A percentile compares a stretch with the other conserved stretches of the same genome.
phyloP scores from a whole-genome alignment of 2,113 vertebrate species.

The Cygnus atratus region DNA sequence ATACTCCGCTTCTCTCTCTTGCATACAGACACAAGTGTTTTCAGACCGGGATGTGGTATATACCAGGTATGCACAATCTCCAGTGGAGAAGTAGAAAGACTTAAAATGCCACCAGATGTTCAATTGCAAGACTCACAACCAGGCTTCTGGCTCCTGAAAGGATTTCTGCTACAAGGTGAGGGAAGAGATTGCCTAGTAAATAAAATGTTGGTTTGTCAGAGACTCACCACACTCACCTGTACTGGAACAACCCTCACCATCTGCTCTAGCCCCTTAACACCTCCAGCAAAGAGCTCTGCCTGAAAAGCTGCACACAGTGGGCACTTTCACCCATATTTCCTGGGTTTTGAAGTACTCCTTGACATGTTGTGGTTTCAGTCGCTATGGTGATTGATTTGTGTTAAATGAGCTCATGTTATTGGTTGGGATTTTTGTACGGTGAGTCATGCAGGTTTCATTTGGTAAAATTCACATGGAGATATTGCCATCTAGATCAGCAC shows the following conservation, averaged over 20 bases:
- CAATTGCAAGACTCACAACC: background rate
- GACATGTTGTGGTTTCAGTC: conserved; percentile 25
- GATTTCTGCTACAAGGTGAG: background rate
- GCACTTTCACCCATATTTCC: conserved; percentile 42
- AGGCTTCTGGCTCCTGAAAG: background rate
- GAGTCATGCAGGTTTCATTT: conserved; percentile 45
- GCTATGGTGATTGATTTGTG: conserved; percentile 49
- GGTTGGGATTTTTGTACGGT: conserved; percentile 57
- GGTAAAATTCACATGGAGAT: conserved; percentile 37
- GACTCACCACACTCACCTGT: background rate
- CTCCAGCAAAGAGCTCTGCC: background rate
- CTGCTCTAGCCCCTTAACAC: background rate
- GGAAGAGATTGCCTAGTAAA: background rate
- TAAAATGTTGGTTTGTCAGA: background rate
- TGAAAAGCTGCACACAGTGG: background rate
- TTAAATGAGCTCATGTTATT: conserved; percentile 66
- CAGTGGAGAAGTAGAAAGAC: background rate
- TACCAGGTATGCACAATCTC: background rate
- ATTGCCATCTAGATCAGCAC: conserved; percentile 50
- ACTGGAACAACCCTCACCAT: background rate
- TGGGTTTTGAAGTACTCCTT: background rate
- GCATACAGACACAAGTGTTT: background rate
- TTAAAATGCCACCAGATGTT: background rate
- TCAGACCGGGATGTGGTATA: background rate
- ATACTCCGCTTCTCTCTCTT: background rate